phyloP scores from a whole-genome alignment of 1,140 invertebrate species.

The Habropoda laboriosa region DNA sequence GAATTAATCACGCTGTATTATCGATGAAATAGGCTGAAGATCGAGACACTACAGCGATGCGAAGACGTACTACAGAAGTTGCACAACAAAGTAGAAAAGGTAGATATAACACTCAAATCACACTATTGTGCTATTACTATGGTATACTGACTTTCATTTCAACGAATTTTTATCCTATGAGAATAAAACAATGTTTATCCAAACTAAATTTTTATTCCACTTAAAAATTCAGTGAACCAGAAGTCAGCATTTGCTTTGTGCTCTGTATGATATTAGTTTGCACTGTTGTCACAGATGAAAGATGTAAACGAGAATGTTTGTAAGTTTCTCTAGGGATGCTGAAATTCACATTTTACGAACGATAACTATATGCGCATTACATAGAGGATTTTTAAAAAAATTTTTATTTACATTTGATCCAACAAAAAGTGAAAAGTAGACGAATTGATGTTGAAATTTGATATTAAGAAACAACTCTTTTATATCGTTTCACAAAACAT shows the following conservation, averaged over 20 bases:
- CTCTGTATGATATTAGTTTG: not conserved
- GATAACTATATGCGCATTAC: not conserved
- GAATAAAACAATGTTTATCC: not conserved
- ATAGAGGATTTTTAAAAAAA: not conserved
- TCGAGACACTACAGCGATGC: slow-evolving; percentile 85
- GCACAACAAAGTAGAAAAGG: slow-evolving; percentile 85
- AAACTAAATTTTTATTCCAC: not conserved
- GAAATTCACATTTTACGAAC: too few relatives aligned
- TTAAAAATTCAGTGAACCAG: slow-evolving; percentile 3
- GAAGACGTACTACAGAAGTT: slow-evolving; percentile 86
- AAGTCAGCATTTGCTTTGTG: not conserved
- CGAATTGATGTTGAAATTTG: not conserved
- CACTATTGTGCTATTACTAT: not conserved
- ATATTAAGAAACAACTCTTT: slow-evolving; percentile 13
- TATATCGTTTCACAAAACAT: slow-evolving; percentile 30
- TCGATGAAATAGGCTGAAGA: slow-evolving; percentile 82
- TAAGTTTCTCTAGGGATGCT: too few relatives aligned
- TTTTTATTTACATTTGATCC: not conserved
- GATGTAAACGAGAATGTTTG: slow-evolving; percentile 28
- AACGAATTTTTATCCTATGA: not conserved
- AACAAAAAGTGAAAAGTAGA: not conserved
- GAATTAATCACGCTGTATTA: slow-evolving; percentile 41
- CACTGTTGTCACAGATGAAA: slow-evolving; percentile 9
- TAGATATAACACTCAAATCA: slow-evolving; percentile 59
- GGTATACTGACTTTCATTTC: not conserved